phyloP scores from a whole-genome alignment of 2,888 invertebrate species.

The Acronicta leporina region DNA sequence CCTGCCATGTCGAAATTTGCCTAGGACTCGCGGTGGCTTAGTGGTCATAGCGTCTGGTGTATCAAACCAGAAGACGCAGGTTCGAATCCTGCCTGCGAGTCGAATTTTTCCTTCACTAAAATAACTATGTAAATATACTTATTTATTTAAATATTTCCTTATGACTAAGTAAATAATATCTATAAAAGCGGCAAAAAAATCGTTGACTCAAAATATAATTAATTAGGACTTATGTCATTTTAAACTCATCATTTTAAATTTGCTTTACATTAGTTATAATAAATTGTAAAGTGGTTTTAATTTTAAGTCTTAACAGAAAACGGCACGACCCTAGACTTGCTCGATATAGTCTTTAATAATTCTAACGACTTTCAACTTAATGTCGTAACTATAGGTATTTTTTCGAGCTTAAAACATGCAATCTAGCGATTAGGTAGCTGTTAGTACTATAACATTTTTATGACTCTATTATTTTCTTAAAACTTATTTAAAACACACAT shows the following conservation, averaged over 20 bases:
- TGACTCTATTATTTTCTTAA: constrained; percentile 70
- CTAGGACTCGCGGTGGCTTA: no score
- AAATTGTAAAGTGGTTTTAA: constrained; percentile 7
- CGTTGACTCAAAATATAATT: no score
- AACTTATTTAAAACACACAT: constrained; percentile 48
- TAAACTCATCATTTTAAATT: not conserved
- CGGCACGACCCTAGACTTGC: constrained; percentile 41
- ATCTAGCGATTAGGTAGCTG: constrained; percentile 71
- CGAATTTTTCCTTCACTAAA: no score
- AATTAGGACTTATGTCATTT: no score
- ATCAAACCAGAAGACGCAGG: no score
- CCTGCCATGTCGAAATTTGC: no score
- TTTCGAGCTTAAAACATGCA: constrained; percentile 74
- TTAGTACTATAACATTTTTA: constrained; percentile 74
- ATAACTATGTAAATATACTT: no score
- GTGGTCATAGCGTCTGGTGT: no score
- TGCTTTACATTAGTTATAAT: constrained; percentile 4
- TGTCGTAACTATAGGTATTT: constrained; percentile 70
- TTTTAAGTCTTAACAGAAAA: constrained; percentile 21
- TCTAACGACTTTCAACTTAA: constrained; percentile 63
- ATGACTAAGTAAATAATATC: no score
- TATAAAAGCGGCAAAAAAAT: no score
- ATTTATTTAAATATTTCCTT: no score
- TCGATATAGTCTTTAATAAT: constrained; percentile 70
- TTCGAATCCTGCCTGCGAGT: no score